Evolutionary conservation across 64 coral and sea anemone genomes (phyloP), one percentile per base, ranked within the genome.

Genomic region (Stylophora pistillata): DNA sequence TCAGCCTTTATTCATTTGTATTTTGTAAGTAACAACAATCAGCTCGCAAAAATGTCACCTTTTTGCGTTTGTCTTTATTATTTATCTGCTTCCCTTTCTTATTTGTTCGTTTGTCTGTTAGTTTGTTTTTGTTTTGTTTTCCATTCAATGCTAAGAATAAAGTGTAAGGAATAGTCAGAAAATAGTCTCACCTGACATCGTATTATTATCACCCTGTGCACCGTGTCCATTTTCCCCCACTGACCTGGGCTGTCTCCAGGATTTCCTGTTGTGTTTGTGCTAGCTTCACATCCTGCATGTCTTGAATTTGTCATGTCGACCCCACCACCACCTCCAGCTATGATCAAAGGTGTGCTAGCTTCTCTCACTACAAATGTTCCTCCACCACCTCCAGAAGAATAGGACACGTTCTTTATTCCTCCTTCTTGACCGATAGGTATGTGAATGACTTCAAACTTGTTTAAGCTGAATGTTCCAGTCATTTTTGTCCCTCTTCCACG

Each of bases 351-450:
- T 4, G 78, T 82, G 52, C 76, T 81, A 12, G 30, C 21, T n/a
- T 34, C 2, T 26, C 37, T 71, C 21, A 72, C 71, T 1, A 92
- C 76, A 81, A 92, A 92, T 4, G 81, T 87, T n/a, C 91, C 91
- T 25, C 91, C 91, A 29, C 91, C 91, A 20, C 91, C 91, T 26
- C 85, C 85, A 6, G 91, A 92, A 59, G 18, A 59, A 13, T 0
- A 0, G 25, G 5, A 0, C 0, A 14, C 10, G 15, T 9, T 80
- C 25, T 85, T 91, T 28, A 62, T 26, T 26, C 85, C 91, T 15
- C 91, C 91, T 37, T 78, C 91, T 41, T 92, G 91, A 74, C 91
- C 91, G 31, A 92, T 85, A 37, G 87, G 71, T 17, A 92, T 86
- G 59, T 92, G 86, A 56, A 92, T 56, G 13, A 87, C 15, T 10